Evolutionary conservation across 2,797 vertebrate species (phyloP), one percentile per base, ranked within the genome.

Genomic region (Ceyx erithaca): DNA sequence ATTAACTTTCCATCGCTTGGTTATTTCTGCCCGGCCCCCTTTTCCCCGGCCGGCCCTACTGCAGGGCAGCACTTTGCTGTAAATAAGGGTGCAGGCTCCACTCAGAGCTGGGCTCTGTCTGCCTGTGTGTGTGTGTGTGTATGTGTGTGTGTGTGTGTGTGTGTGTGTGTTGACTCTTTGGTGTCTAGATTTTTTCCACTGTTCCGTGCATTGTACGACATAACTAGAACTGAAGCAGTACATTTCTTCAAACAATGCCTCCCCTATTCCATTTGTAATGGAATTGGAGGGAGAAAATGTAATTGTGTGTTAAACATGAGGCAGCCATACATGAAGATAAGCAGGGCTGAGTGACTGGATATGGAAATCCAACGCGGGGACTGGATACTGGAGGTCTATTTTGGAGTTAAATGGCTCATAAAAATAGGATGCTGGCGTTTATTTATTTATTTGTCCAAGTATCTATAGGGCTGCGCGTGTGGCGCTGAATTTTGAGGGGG

Each of bases 191-290:
- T 94, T 93, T 95, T 96, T 92, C 92, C 95, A 91, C 95, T 85
- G 95, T 97, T 97, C 96, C 80, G 93, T 96, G 96, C 96, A 97
- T 97, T 97, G 96, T 96, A 96, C 94, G 82, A 96, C 96, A 96
- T 97, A 96, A 96, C 94, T 92, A 94, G 96, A 97, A 97, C 96
- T 96, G 97, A 97, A 97, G 97, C 97, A 97, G 97, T 96, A 96
- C 97, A 97, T 97, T 97, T 97, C 97, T 97, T 97, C 97, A 97
- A 97, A 97, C 97, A 97, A 97, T 97, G 95, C 97, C 95, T 92
- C 87, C 96, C 86, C 73, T 87, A 94, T 97, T 97, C 97, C 97
- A 97, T 97, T 95, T 95, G 90, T 92, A 93, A 97, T 97, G 93
- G 94, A 92, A 92, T 93, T 93, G 83, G 85, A 85, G 85, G 95